phyloP scores from a whole-genome alignment of 23 tunicate genomes.

The Halocynthia aurantium region DNA sequence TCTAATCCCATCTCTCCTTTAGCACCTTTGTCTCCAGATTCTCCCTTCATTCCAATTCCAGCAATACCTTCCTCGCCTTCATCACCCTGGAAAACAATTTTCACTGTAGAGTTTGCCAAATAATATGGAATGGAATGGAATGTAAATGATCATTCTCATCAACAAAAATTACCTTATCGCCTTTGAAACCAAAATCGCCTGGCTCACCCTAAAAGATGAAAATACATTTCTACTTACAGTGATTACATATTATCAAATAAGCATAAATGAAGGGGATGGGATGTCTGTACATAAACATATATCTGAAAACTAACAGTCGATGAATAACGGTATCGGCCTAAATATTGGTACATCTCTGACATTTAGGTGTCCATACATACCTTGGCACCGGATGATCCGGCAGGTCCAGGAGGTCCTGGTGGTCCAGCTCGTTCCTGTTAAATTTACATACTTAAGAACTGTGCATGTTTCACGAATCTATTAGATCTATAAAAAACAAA shows the following conservation, averaged over 20 bases:
- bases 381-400: not conserved
- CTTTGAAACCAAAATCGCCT: not conserved
- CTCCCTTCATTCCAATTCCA: slow-evolving; percentile 6
- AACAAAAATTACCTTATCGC: not conserved
- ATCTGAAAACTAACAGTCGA: too few relatives aligned
- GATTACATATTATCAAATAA: too few relatives aligned
- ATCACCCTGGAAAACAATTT: not conserved
- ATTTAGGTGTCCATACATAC: too few relatives aligned
- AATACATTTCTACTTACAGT: not conserved
- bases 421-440: slow-evolving; percentile 1
- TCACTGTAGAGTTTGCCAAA: not conserved
- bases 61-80: not conserved
- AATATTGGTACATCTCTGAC: too few relatives aligned
- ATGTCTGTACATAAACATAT: too few relatives aligned
- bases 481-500: too few relatives aligned
- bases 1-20: not conserved
- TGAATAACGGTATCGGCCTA: too few relatives aligned
- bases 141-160: not conserved
- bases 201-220: slow-evolving; percentile 2
- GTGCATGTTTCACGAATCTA: too few relatives aligned
- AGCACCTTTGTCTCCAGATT: not conserved
- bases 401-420: slow-evolving; percentile 2
- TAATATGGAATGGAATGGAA: not conserved
- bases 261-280: too few relatives aligned
- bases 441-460: not conserved